Evolutionary conservation across 92 coral and sea anemone genomes (phyloP), one percentile per base, ranked within the genome.

Genomic region (Paragorgia papillata): DNA sequence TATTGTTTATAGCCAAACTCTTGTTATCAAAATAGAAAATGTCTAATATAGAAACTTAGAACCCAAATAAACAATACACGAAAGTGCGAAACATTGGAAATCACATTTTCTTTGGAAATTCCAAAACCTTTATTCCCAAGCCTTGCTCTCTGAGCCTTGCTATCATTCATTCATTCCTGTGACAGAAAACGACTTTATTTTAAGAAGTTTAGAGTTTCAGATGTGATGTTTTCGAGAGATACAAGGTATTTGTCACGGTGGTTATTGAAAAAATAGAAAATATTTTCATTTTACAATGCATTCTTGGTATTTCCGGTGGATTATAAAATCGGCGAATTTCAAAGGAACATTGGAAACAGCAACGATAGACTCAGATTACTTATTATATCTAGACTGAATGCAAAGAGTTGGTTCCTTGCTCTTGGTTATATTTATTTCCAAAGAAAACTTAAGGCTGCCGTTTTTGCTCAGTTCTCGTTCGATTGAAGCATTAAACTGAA

Each of bases 231-330:
- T 34, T 53, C 35, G 49, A 7, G 21, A 49, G 34, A 71, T 34
- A 53, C 54, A 71, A 12, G 49, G 21, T 15, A 26, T 71, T 71
- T 71, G 63, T 71, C 78, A 55, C 25, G 48, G 40, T 51, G 78
- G 63, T 71, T 33, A 15, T 71, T 71, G 64, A 37, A 58, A 71
- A 53, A 53, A 53, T 30, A 53, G 48, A 71, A 69, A 35, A 55
- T 57, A 71, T 34, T 69, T 71, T 71, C 78, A 71, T 71, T 71
- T 71, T 53, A 31, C 31, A 35, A 55, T 71, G 78, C 64, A 71
- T 71, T 40, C 41, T 9, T 49, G 64, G 78, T 54, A 71, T 71
- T 71, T 71, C 78, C 78, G 78, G 78, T 7, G 57, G 78, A 71
- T 71, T 51, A 71, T 22, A 31, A 53, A 34, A 31, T 71, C 78